Evolutionary conservation across 2,888 invertebrate genomes (phyloP), one percentile per base, ranked within the genome.

Genomic region (Eledona agricola): DNA sequence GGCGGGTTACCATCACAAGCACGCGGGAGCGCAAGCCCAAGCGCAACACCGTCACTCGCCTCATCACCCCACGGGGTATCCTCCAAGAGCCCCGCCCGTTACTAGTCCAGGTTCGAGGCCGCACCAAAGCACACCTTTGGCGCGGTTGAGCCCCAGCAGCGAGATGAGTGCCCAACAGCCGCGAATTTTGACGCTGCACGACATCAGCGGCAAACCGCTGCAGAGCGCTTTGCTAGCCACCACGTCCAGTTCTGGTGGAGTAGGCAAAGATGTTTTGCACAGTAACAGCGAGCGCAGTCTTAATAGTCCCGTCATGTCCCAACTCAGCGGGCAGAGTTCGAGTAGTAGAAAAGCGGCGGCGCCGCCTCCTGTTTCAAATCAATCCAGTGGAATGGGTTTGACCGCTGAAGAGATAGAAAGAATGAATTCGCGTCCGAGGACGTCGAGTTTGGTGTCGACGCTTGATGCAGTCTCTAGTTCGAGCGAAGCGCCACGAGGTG

Each of bases 391-490:
- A 2, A 90, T 93, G 77, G 94, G 95, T 0, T 78, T 96, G 5
- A 95, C 95, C 0, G 91, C 94, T 16, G 95, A 95, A 77, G 95
- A 96, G 78, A 92, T 96, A 59, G 93, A 95, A 73, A 81, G 94
- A 71, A 83, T 95, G 69, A 93, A 93, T 75, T 88, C 90, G 1
- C 80, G 94, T 42, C 93, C 94, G 15, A 80, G 93, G 59, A 93
- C 93, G 15, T 92, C 93, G 20, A 95, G 94, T 73, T 81, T 96
- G 61, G 93, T 95, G 1, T 93, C 93, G 22, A 93, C 96, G 1
- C 79, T 95, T 63, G 96, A 96, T 75, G 94, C 92, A 1, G 93
- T 95, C n/a, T 94, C 94, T 16, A 93, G 93, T 59, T 92, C 89
- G 31, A 90, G 90, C 70, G 90, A 88, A 74, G 90, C 88, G 0